phyloP scores from a whole-genome alignment of 2,797 vertebrate genomes.

The Artibeus jamaicensis region DNA sequence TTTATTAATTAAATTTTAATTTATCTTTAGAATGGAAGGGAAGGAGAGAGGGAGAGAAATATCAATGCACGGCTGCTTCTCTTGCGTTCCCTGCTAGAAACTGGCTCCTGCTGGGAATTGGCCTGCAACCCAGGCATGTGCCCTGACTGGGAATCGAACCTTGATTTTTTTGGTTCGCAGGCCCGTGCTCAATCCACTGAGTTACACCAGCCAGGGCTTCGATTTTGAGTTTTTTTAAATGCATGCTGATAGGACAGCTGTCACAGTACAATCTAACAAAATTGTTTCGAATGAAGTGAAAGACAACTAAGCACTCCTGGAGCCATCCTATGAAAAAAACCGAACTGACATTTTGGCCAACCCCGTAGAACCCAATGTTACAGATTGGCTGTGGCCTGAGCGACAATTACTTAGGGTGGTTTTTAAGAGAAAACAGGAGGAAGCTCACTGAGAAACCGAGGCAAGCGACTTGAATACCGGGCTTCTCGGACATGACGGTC shows the following conservation, averaged over 20 bases:
- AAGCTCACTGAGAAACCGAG: not conserved
- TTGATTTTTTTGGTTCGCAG: too few relatives aligned
- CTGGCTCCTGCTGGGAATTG: too few relatives aligned
- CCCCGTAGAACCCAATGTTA: not conserved
- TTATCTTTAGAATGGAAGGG: too few relatives aligned
- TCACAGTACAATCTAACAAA: not conserved
- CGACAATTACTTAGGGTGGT: not conserved
- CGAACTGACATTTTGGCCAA: not conserved
- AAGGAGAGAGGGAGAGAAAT: too few relatives aligned
- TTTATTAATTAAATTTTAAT: too few relatives aligned
- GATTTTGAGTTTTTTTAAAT: not conserved
- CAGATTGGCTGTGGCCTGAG: not conserved
- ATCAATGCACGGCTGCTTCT: too few relatives aligned
- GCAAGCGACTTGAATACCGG: not conserved
- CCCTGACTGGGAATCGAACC: too few relatives aligned
- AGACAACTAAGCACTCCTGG: not conserved
- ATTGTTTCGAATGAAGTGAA: not conserved
- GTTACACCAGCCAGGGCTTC: too few relatives aligned
- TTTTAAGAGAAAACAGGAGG: slow-evolving; percentile 1
- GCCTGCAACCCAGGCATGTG: too few relatives aligned
- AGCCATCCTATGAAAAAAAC: not conserved
- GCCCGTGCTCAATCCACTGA: too few relatives aligned
- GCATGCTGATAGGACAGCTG: not conserved
- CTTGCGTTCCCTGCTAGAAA: too few relatives aligned
- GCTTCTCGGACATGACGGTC: not conserved